These are phyloP conservation scores for Choristoneura fumiferana DNA, from an alignment of 1,140 invertebrate species.

Conservation along the genomic window DNA sequence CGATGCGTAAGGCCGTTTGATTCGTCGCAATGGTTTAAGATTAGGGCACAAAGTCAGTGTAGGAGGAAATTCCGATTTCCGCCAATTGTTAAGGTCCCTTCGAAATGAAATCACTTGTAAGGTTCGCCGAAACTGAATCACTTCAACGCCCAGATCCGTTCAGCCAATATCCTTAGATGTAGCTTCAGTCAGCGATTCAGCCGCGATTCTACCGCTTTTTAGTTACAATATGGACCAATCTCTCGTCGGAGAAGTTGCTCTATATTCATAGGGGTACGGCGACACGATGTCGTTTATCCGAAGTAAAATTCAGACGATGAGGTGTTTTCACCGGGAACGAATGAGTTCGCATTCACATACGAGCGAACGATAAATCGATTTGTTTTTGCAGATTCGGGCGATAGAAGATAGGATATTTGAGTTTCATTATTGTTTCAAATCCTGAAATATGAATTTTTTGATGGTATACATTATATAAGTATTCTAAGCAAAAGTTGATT, in stretches of 20 bases:
- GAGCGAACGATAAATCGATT: no score
- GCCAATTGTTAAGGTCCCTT: constrained; percentile 43
- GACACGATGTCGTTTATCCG: background rate
- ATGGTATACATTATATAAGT: no score
- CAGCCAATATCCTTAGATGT: constrained; percentile 32
- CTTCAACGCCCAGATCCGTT: constrained; percentile 38
- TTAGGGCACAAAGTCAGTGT: constrained; percentile 41
- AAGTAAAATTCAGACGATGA: background rate
- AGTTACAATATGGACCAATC: constrained; percentile 4
- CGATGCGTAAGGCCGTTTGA: constrained; percentile 34
- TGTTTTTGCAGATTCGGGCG: no score
- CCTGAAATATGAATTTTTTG: no score
- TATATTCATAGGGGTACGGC: constrained; percentile 7
- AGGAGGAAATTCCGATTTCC: constrained; percentile 46
- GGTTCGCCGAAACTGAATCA: constrained; percentile 44
- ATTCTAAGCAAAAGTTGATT: no score
- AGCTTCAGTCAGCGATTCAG: constrained; percentile 33
- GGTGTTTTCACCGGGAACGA: background rate
- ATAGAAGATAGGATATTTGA: no score
- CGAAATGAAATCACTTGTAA: constrained; percentile 45
- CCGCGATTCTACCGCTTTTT: constrained; percentile 24
- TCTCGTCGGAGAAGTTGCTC: background rate
- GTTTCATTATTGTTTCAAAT: no score
- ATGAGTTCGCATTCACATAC: no score
- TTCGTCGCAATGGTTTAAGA: constrained; percentile 42